Evolutionary conservation across 2,888 invertebrate genomes (phyloP).

Genomic region (Thyatira batis): DNA sequence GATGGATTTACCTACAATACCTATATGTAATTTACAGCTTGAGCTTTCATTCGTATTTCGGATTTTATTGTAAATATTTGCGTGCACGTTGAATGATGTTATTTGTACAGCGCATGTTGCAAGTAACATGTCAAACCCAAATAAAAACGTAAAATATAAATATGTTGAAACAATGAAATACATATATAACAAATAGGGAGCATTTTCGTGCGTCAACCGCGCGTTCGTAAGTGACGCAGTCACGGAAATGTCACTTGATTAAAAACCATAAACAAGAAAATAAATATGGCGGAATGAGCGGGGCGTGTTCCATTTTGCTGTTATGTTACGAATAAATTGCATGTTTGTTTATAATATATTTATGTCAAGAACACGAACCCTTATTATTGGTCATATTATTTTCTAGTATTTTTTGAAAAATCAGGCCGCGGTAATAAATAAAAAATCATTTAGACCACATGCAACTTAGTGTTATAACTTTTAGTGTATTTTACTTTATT

Average conservation of each 20-base stretch:
- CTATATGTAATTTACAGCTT: too few relatives aligned
- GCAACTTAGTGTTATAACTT: too few relatives aligned
- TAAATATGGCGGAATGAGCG: constrained; percentile 36
- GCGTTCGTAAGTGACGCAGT: constrained; percentile 49
- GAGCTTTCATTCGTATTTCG: too few relatives aligned
- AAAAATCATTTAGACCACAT: too few relatives aligned
- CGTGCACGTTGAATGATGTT: neutral
- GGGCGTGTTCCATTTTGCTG: constrained; percentile 22
- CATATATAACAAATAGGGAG: constrained; percentile 1
- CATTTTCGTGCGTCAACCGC: constrained; percentile 41
- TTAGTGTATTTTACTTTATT: too few relatives aligned
- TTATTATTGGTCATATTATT: too few relatives aligned
- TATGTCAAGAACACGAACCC: constrained; percentile 1
- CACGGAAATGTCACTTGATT: constrained; percentile 67
- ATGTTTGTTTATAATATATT: constrained; percentile 9
- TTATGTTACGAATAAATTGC: constrained; percentile 14
- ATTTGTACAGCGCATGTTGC: neutral
- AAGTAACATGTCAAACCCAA: neutral
- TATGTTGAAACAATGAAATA: neutral
- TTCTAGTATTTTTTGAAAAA: too few relatives aligned
- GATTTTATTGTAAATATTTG: neutral
- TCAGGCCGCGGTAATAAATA: too few relatives aligned
- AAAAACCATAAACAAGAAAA: constrained; percentile 49
- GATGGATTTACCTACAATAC: too few relatives aligned
- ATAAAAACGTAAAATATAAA: neutral